Conservation (phyloP, 1,140 invertebrate species). For the Macrostomum lignano region DNA sequence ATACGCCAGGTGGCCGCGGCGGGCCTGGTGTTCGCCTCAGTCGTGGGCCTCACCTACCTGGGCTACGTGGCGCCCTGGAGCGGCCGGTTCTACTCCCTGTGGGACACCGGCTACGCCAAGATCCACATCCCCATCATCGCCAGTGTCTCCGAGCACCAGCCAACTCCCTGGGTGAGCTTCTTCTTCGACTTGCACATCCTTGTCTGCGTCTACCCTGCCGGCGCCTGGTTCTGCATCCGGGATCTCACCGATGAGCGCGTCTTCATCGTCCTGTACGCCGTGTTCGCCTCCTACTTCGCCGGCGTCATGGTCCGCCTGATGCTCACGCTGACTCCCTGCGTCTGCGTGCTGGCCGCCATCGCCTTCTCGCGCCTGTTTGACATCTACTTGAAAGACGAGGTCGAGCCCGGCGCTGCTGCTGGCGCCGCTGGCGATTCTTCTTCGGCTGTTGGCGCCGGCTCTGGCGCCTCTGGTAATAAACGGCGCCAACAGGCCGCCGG, state of each 20-base stretch:
- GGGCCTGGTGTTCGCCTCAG: slow-evolving; percentile 47
- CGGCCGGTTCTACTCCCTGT: slow-evolving; percentile 90
- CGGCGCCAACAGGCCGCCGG: too few species aligned
- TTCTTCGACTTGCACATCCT: slow-evolving; percentile 98
- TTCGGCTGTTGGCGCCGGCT: too few species aligned
- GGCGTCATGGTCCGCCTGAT: slow-evolving; percentile 97
- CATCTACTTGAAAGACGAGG: slow-evolving; percentile 1
- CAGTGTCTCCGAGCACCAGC: slow-evolving; percentile 95
- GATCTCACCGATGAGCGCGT: slow-evolving; percentile 87
- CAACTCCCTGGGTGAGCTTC: slow-evolving; percentile 86
- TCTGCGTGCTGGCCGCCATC: slow-evolving; percentile 75
- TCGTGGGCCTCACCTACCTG: slow-evolving; percentile 62
- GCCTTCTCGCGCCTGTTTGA: slow-evolving; percentile 55
- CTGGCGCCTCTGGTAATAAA: too few species aligned
- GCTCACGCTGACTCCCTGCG: slow-evolving; percentile 83
- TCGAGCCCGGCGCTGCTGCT: too few species aligned
- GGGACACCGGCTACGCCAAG: slow-evolving; percentile 98
- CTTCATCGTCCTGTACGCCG: slow-evolving; percentile 50
- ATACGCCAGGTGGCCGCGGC: too few species aligned
- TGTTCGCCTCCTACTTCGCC: slow-evolving; percentile 93
- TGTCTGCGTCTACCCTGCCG: slow-evolving; percentile 78
- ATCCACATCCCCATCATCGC: slow-evolving; percentile 99
- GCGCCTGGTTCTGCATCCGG: slow-evolving; percentile 92
- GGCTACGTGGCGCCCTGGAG: slow-evolving; percentile 86
- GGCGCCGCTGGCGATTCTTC: too few species aligned